phyloP scores from a whole-genome alignment of 2,113 vertebrate genomes.

The Columbina picui region DNA sequence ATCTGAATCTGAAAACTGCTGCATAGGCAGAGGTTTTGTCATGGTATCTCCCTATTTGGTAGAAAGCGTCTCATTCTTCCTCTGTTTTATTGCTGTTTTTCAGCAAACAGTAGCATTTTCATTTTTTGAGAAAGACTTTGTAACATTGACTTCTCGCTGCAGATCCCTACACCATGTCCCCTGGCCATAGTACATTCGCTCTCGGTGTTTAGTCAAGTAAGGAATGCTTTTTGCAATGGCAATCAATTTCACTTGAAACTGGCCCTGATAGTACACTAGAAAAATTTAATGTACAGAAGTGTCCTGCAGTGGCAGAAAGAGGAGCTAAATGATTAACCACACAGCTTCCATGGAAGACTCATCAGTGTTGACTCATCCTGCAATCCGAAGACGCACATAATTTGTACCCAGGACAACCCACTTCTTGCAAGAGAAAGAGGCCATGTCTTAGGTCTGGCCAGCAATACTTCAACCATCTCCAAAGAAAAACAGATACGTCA shows the following conservation, averaged over 20 bases:
- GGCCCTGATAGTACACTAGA: background rate
- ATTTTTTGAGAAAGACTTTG: background rate
- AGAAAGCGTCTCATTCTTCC: background rate
- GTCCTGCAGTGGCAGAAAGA: background rate
- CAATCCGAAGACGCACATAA: accelerated
- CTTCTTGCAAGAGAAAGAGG: background rate
- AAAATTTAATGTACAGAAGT: background rate
- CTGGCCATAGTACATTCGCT: background rate
- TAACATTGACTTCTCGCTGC: background rate
- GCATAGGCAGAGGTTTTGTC: background rate
- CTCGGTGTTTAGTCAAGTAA: background rate
- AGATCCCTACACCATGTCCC: background rate
- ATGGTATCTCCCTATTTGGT: background rate
- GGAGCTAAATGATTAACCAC: background rate
- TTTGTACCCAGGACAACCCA: background rate
- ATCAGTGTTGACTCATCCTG: background rate
- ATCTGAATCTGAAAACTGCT: background rate
- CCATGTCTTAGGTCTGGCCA: background rate
- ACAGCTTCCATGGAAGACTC: background rate
- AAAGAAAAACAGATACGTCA: background rate
- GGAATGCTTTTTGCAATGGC: background rate
- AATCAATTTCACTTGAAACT: background rate
- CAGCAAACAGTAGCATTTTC: background rate
- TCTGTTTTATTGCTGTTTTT: background rate
- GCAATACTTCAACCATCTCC: background rate